Conservation (phyloP, 2,888 invertebrate species). For the Taphrorychus bicolor region DNA sequence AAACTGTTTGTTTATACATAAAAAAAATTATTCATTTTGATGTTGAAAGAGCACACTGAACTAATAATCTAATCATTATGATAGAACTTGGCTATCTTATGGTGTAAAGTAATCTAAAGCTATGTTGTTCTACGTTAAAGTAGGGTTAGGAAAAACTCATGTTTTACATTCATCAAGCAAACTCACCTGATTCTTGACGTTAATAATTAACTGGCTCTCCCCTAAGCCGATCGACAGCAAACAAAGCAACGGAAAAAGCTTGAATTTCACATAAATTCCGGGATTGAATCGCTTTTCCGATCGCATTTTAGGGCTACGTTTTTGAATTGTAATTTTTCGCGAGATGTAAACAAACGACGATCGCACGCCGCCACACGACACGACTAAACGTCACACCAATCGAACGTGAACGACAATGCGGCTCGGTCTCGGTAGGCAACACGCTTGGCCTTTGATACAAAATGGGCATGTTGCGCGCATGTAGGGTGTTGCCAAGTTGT, state of each 20-base stretch:
- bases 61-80: no score
- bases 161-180: conserved; percentile 20
- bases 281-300: conserved; percentile 40
- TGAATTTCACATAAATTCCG: conserved; percentile 10
- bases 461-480: conserved; percentile 39
- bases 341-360: conserved; percentile 41
- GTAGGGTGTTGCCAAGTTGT: neutral
- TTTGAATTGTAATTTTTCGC: conserved; percentile 29
- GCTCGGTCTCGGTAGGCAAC: conserved; percentile 48
- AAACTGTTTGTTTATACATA: no score
- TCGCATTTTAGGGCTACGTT: conserved; percentile 38
- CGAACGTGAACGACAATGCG: conserved; percentile 49
- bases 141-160: conserved; percentile 46
- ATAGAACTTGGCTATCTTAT: no score
- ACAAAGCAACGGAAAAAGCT: conserved; percentile 42
- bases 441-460: conserved; percentile 39
- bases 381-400: conserved; percentile 46
- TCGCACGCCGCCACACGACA: conserved; percentile 40
- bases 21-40: no score
- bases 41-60: no score
- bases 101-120: no score
- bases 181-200: conserved; percentile 58
- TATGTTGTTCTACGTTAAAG: no score
- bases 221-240: conserved; percentile 31
- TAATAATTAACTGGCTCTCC: conserved; percentile 54